Percentiles rank a stretch among this genome's conserved stretches.
Conservation (phyloP, 2,113 vertebrate species). For the Rissa tridactyla region DNA sequence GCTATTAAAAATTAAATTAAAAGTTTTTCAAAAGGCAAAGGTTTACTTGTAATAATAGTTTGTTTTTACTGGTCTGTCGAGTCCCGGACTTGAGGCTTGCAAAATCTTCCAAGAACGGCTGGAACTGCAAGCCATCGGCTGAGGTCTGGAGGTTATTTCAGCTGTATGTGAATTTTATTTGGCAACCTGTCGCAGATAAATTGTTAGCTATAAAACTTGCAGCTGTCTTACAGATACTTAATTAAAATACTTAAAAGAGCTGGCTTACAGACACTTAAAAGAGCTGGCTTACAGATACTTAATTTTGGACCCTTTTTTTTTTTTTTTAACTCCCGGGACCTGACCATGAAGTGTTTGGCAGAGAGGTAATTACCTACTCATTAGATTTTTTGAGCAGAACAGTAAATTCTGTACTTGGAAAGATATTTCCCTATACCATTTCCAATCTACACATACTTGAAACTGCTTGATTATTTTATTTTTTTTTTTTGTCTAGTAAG, state of each 20-base stretch:
- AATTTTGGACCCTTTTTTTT: background rate
- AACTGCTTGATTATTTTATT: background rate
- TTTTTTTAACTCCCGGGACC: background rate
- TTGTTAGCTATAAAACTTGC: background rate
- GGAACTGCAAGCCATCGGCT: accelerated
- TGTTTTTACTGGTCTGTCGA: background rate
- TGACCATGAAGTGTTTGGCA: background rate
- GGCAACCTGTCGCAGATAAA: no score
- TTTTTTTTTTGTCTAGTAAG: background rate
- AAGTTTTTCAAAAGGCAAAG: background rate
- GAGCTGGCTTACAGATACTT: background rate
- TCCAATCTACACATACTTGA: background rate
- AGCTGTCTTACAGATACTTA: background rate
- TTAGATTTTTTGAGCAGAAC: background rate
- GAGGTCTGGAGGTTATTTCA: background rate
- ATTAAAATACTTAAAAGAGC: no score
- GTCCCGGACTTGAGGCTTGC: background rate
- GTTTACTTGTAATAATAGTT: background rate
- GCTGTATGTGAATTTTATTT: background rate
- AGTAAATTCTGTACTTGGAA: background rate
- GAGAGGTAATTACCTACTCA: background rate
- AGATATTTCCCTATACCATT: background rate
- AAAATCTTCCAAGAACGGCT: background rate
- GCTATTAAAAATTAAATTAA: background rate
- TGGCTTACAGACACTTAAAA: background rate